A percentile compares a stretch with the other conserved stretches of the same genome.
phyloP scores from a whole-genome alignment of 2,888 invertebrate genomes.

The Epinotia brunnichana region DNA sequence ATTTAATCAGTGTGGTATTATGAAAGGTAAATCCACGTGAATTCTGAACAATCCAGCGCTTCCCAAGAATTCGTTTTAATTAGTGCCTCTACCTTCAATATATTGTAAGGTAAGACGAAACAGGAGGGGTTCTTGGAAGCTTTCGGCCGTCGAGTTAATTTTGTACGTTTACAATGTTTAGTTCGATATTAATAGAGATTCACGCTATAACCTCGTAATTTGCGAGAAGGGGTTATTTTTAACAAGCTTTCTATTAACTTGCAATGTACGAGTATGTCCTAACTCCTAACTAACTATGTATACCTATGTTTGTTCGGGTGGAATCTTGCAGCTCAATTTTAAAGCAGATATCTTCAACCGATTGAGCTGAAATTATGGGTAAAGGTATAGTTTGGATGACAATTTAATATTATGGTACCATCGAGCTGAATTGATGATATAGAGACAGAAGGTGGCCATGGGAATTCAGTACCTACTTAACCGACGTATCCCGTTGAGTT shows the following conservation, averaged over 20 bases:
- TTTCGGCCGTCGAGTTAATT: not conserved
- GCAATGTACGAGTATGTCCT: no score
- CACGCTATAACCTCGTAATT: not conserved
- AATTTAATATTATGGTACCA: no score
- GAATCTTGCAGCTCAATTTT: no score
- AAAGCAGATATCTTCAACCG: no score
- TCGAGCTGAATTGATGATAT: no score
- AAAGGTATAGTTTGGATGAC: no score
- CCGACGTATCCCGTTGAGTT: no score
- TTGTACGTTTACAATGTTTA: not conserved
- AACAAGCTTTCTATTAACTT: not conserved
- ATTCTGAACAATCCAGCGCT: constrained; percentile 13
- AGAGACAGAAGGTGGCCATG: no score
- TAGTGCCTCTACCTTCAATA: constrained; percentile 23
- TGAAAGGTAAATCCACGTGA: constrained; percentile 12
- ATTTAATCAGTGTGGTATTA: not conserved
- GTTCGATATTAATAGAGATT: not conserved
- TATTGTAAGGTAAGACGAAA: constrained; percentile 13
- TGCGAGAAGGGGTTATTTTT: not conserved
- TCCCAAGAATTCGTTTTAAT: constrained; percentile 26
- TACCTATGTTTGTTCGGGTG: no score
- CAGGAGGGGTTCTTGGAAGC: constrained; percentile 4
- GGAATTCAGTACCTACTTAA: no score
- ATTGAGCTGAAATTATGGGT: no score
- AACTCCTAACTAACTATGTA: no score